phyloP scores from a whole-genome alignment of 2,888 invertebrate species.

The Tetramorium bicarinatum region DNA sequence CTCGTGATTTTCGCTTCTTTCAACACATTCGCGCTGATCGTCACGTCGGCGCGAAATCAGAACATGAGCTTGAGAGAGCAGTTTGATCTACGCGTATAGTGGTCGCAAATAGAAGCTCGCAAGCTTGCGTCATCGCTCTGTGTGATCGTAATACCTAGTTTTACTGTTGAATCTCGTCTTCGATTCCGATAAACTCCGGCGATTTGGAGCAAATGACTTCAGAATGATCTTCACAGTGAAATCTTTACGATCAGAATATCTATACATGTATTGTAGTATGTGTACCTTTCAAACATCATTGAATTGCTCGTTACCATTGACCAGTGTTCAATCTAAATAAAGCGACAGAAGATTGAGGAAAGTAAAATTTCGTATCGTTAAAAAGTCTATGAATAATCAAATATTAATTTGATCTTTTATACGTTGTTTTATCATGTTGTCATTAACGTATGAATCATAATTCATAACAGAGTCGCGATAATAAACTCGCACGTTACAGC shows the following conservation, averaged over 20 bases:
- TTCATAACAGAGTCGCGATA: not conserved
- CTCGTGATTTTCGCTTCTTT: not conserved
- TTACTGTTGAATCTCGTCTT: constrained; percentile 39
- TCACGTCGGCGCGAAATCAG: constrained; percentile 65
- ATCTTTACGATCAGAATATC: constrained; percentile 16
- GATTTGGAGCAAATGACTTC: constrained; percentile 2
- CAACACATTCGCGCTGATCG: constrained; percentile 34
- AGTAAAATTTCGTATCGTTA: not conserved
- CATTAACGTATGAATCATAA: not conserved
- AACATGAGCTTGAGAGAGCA: constrained; percentile 67
- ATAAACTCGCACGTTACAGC: not conserved
- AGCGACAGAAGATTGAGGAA: not conserved
- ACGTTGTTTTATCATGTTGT: not conserved
- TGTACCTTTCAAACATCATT: not conserved
- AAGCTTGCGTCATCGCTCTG: constrained; percentile 76
- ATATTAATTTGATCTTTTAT: not conserved
- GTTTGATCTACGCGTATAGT: constrained; percentile 71
- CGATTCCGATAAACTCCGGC: constrained; percentile 43
- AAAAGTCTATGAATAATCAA: not conserved
- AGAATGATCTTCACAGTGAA: not conserved
- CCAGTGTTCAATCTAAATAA: not conserved
- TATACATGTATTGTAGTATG: not conserved
- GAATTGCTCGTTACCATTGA: not conserved
- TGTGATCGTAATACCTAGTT: constrained; percentile 62
- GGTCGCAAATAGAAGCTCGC: constrained; percentile 78